Base-by-base conservation (phyloP, 37 sponge, comb jelly and placozoan genomes). In the Diacarnus erythraeanus region DNA sequence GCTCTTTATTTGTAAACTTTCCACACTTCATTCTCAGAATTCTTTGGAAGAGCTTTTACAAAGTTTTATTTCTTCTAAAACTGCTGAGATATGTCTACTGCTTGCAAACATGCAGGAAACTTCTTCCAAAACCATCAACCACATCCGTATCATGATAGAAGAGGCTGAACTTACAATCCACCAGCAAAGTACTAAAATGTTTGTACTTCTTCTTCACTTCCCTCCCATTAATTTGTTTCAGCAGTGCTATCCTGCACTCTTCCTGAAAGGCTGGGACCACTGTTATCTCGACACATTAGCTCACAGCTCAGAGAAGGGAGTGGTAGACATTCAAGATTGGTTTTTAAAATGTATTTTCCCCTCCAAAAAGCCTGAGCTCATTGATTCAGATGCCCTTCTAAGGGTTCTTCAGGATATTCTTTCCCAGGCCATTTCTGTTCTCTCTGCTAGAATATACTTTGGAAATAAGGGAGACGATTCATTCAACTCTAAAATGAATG, bases 251-350 rank as follows among this genome's bases (percentile, higher is more conserved):
- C 96, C 93, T 10, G 77, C 93, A 25, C 69, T 84, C 30, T 92
- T 96, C 75, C 87, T 96, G 73, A 65, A 87, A 47, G 96, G 96
- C 5, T 96, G 96, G 96, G 88, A 90, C 37, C 90, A 90, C 67
- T 78, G 42, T 34, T 96, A 92, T 70, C 79, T 92, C 21, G 96
- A 96, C 68, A 72, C 88, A 0, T 76, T 87, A 63, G 75, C 82
- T 23, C 61, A 60, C 22, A 60, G 22, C 4, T 21, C 27, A n/a
- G 69, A 0, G 0, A 30, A 9, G 35, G 72, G 77, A 12, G 82
- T 68, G 18, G 31, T 87, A 25, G 77, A 87, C 39, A 81, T 87
- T 20, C n/a, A 67, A 56, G 76, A 80, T 40, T 87, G 88, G 88
- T 87, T 87, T 60, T 42, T 59, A 56, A 37, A 77, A 30, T 81